Evolutionary conservation across 1,140 invertebrate species (phyloP).

Genomic region (Propsilocerus akamusi): DNA sequence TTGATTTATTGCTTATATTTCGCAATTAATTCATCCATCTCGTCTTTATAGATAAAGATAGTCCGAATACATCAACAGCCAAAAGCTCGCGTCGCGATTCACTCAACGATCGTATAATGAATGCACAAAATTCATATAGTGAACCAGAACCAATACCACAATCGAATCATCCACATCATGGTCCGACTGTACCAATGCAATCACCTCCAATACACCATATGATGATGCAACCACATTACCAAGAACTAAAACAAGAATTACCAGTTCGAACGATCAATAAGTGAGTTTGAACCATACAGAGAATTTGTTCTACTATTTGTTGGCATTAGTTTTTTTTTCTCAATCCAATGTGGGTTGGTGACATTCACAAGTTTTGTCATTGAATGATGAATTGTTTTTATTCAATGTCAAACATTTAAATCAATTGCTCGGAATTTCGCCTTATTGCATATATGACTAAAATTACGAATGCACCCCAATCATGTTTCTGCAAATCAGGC

Average conservation of each 20-base stretch:
- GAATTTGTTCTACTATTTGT: slow-evolving; percentile 3
- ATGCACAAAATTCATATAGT: not conserved
- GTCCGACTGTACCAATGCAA: not conserved
- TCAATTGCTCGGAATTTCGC: too few relatives aligned
- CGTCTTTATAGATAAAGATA: slow-evolving; percentile 5
- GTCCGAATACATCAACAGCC: slow-evolving; percentile 7
- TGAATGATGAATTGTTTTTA: too few relatives aligned
- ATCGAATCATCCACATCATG: not conserved
- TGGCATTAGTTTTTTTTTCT: too few relatives aligned
- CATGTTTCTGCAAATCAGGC: not conserved
- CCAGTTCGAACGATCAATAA: slow-evolving; percentile 4
- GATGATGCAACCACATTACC: not conserved
- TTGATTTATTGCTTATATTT: not conserved
- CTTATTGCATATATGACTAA: too few relatives aligned
- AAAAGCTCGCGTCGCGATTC: slow-evolving; percentile 8
- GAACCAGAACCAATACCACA: not conserved
- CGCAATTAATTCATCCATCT: not conserved
- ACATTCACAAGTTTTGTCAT: too few relatives aligned
- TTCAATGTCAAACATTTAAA: too few relatives aligned
- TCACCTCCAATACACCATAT: not conserved
- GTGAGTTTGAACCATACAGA: not conserved
- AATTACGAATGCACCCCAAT: not conserved
- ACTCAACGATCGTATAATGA: slow-evolving; percentile 4
- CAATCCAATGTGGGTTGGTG: too few relatives aligned
- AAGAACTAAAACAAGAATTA: not conserved